Percentiles rank a stretch among this genome's conserved stretches.
Evolutionary conservation across 2,113 vertebrate species (phyloP).

Genomic region (Brienomyrus brachyistius): DNA sequence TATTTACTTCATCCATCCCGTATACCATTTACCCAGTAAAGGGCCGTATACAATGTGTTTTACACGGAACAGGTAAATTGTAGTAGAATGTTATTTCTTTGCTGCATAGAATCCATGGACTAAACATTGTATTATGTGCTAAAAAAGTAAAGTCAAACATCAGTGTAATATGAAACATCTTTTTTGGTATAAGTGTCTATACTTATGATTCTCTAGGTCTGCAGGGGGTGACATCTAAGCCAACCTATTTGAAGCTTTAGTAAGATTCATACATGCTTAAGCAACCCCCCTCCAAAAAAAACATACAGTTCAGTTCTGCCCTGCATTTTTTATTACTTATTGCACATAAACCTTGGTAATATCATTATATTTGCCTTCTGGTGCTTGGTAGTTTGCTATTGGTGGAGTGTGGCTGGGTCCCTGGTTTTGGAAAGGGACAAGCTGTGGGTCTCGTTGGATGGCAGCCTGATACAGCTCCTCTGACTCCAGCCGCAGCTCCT

Average conservation of each 20-base stretch:
- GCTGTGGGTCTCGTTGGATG: constrained; percentile 56
- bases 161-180: not conserved
- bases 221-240: not conserved
- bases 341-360: constrained; percentile 81
- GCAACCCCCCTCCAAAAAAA: not conserved
- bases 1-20: not conserved
- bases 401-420: constrained; percentile 76
- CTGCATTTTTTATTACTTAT: constrained; percentile 33
- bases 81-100: not conserved
- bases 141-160: not conserved
- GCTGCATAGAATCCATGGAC: not conserved
- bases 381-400: constrained; percentile 65
- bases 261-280: not conserved
- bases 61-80: not conserved
- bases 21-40: not conserved
- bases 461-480: constrained; percentile 77
- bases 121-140: not conserved
- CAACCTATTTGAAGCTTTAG: not conserved
- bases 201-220: not conserved
- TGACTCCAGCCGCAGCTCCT: constrained; percentile 72
- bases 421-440: constrained; percentile 73
- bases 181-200: not conserved
- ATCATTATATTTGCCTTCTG: constrained; percentile 79
- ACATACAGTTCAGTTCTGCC: not conserved
- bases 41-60: not conserved